Base-by-base conservation (phyloP, 2,888 invertebrate species). In the Lochmaea capreae region DNA sequence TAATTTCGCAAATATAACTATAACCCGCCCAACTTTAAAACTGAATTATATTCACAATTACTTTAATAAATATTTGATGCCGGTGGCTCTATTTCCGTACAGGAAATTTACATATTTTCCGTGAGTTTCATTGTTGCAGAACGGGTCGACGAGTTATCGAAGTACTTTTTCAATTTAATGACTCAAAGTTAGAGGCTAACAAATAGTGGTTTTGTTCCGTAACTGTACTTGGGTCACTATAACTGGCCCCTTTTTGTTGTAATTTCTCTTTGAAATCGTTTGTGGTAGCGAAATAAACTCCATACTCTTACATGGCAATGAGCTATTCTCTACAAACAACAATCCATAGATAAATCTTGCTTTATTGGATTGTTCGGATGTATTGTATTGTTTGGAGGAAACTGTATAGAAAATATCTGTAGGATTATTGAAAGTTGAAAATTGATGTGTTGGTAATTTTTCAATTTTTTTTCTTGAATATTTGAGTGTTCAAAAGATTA, bases 21-120 rank as follows among this genome's bases (percentile, higher is more conserved):
- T 42, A 18, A 11, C 18, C 10, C 39, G 9, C 11, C 18, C 62
- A 62, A 10, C 14, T n/a, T 8, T 33, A 57, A 43, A 54, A 71
- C 68, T 73, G 76, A 75, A 78, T 79, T 76, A 76, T 77, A 73
- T 74, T 69, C 71, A 69, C 76, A 75, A 78, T 77, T 77, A 76
- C 77, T 76, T 77, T 76, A 76, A 72, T 79, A 77, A 79, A 79
- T 79, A 79, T 78, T 79, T 78, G 74, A 77, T 76, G 74, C 71
- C 72, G 61, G 61, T 65, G 73, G 77, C 75, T 72, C 73, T 65
- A 67, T 73, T 73, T 73, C 77, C 73, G 73, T 61, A 73, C 70
- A 70, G 68, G 69, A 72, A 75, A 77, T 77, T 77, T 77, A 69
- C 77, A 77, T 77, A 73, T 72, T 77, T 76, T 70, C 76, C 72